Evolutionary conservation across 2,888 invertebrate species (phyloP).

Genomic region (Campoletis raptor): DNA sequence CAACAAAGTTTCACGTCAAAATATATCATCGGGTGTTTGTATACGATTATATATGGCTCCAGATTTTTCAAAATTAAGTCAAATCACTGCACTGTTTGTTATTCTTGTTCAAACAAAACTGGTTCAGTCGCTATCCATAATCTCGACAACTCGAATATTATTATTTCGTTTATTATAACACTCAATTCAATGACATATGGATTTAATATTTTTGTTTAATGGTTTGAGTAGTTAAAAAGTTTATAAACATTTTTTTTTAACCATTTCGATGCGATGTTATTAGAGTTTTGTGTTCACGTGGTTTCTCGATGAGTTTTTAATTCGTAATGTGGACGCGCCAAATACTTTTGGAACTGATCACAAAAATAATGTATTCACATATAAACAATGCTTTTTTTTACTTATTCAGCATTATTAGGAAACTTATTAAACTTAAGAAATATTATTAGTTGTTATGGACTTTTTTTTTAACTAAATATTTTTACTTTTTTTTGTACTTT

Average conservation of each 20-base stretch:
- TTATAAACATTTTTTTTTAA: not conserved
- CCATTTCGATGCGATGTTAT: not conserved
- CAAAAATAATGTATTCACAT: not conserved
- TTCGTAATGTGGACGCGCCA: not conserved
- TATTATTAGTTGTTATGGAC: not conserved
- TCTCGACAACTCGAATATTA: not conserved
- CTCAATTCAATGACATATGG: not conserved
- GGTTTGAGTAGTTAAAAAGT: not conserved
- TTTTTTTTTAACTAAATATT: not conserved
- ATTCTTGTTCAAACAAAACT: not conserved
- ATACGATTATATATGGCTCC: not conserved
- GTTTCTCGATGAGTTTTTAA: not conserved
- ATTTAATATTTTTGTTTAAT: not conserved
- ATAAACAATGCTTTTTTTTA: not conserved
- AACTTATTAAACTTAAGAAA: not conserved
- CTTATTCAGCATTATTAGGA: constrained; percentile 2
- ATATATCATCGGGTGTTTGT: not conserved
- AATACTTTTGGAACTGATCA: not conserved
- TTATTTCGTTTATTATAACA: not conserved
- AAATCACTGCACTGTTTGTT: constrained; percentile 1
- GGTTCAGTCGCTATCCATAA: not conserved
- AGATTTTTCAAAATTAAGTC: not conserved
- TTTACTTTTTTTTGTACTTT: not conserved
- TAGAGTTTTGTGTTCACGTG: not conserved
- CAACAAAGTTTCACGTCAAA: not conserved